Base-by-base conservation (phyloP, 2,113 vertebrate genomes). In the Psophia crepitans region DNA sequence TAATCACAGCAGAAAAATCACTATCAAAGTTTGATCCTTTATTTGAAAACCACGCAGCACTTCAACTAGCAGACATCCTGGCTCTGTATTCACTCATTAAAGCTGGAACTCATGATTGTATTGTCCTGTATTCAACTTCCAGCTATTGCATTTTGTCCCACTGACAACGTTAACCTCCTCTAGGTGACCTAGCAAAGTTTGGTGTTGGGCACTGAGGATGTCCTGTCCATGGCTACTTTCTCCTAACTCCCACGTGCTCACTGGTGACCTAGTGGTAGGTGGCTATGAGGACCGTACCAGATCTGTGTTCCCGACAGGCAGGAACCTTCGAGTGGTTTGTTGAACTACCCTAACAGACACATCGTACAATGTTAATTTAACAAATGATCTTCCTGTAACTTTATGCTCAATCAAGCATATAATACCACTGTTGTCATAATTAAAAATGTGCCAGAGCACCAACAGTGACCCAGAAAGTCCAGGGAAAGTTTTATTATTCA, bases 201-300 rank as follows among this genome's bases (percentile, higher is more conserved):
- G 69, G 60, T 32, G 32, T 37, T 30, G 32, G 63, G 32, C 35
- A 28, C 13, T 46, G 23, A 39, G 43, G 32, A 5, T 75, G 46
- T 48, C 37, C 60, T 5, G 2, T 22, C 78, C 17, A 2, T 6
- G 24, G 4, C 32, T 80, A 43, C 17, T 56, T 77, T 65, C 60
- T 48, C 23, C 23, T 3, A 30, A 48, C 5, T 66, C n/a, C 28
- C 12, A 10, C 0, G 0, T 32, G 33, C 27, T 74, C 30, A 0
- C 20, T 22, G 30, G 26, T 20, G n/a, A 20, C 12, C 57, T 43
- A 37, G 24, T 85, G 22, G 14, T 5, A 41, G 61, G 19, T 58
- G 32, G 22, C 41, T 69, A 53, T 0, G 0, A 82, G 37, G 37
- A 46, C 19, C 16, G 24, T 37, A 26, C 32, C 28, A 83, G 15